phyloP scores from a whole-genome alignment of 2,888 invertebrate species.

The Drosophila longiperda region DNA sequence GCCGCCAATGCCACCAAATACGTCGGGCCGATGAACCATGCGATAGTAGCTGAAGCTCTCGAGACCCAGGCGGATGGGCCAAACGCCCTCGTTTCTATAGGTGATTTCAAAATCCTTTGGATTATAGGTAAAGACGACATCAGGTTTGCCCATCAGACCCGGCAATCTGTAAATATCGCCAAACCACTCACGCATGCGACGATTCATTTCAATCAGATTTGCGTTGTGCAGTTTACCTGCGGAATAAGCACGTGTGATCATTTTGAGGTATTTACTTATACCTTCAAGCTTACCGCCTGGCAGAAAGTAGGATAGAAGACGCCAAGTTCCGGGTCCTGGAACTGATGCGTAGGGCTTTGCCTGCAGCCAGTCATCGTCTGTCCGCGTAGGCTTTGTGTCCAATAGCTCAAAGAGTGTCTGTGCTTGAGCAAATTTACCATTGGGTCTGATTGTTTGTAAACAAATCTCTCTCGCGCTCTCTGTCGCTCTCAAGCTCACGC shows the following conservation, averaged over 20 bases:
- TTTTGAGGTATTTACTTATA: background rate
- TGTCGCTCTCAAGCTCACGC: background rate
- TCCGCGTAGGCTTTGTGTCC: conserved; percentile 45
- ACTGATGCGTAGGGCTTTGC: conserved; percentile 71
- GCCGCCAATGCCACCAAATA: conserved; percentile 82
- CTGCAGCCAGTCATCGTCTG: conserved; percentile 70
- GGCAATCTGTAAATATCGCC: conserved; percentile 85
- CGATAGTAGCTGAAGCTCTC: conserved; percentile 85
- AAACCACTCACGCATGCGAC: conserved; percentile 71
- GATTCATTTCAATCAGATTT: conserved; percentile 73
- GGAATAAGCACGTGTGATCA: background rate
- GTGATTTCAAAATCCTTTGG: conserved; percentile 85
- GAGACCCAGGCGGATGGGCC: conserved; percentile 85
- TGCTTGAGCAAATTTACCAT: conserved; percentile 14
- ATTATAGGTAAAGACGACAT: conserved; percentile 85
- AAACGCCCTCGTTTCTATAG: conserved; percentile 85
- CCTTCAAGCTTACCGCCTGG: conserved; percentile 74
- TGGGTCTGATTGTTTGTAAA: conserved; percentile 64
- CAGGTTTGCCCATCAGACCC: conserved; percentile 81
- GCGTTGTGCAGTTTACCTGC: conserved; percentile 69
- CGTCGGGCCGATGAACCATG: conserved; percentile 81
- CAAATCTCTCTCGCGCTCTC: conserved; percentile 29
- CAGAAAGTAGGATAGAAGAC: conserved; percentile 68
- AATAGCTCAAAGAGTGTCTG: conserved; percentile 43
- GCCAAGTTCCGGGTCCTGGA: conserved; percentile 73